A percentile compares a stretch with the other conserved stretches of the same genome.
These are phyloP conservation scores for Nemoura dubitans DNA, from an alignment of 2,888 invertebrate species.

Conservation along the genomic window DNA sequence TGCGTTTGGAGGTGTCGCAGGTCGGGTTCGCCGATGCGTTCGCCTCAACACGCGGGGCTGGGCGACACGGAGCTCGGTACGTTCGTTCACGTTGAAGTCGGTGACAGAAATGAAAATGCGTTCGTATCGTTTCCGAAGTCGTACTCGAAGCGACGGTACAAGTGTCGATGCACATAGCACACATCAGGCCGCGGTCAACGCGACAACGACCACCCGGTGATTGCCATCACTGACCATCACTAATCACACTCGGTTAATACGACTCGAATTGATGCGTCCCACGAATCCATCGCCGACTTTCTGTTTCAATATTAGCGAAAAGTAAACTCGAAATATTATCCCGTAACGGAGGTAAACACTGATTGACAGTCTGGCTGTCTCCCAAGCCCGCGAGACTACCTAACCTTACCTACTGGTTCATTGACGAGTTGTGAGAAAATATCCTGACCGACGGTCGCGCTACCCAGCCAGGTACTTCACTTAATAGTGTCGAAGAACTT, in stretches of 20 bases:
- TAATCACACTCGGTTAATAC: too few relatives aligned
- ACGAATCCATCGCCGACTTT: neutral
- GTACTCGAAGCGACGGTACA: too few relatives aligned
- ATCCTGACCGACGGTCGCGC: neutral
- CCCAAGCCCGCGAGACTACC: neutral
- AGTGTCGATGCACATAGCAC: too few relatives aligned
- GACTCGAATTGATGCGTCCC: too few relatives aligned
- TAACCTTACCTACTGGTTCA: slow-evolving; percentile 23
- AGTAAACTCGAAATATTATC: neutral
- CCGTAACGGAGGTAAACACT: neutral
- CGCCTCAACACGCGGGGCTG: too few relatives aligned
- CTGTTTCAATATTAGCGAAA: neutral
- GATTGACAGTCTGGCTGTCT: neutral
- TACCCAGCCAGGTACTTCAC: slow-evolving; percentile 29
- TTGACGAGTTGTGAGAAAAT: neutral
- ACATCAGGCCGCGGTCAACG: too few relatives aligned
- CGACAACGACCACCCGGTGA: too few relatives aligned
- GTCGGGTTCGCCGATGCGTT: neutral
- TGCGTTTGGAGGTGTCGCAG: neutral
- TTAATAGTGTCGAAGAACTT: slow-evolving; percentile 29
- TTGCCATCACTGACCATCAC: too few relatives aligned
- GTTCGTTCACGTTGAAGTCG: neutral
- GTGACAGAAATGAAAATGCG: neutral
- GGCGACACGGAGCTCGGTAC: neutral
- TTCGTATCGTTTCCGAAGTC: neutral